Percentiles rank a stretch among this genome's conserved stretches.
Evolutionary conservation across 2,888 invertebrate genomes (phyloP).

Genomic region (Apocheima hispidaria): DNA sequence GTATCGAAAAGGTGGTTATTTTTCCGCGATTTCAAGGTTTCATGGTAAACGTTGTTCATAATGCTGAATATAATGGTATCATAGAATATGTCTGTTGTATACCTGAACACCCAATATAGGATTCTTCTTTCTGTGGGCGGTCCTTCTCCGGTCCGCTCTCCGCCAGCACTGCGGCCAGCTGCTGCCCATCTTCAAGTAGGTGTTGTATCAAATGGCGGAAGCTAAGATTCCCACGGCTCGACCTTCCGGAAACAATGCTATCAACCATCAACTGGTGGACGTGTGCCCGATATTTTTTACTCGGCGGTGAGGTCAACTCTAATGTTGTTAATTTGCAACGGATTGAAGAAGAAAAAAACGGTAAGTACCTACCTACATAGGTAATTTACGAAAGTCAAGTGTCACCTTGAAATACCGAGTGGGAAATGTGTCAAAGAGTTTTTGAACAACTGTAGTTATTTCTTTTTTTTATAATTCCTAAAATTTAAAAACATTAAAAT

Average conservation of each 20-base stretch:
- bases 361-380: too few species aligned
- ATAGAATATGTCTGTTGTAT: too few species aligned
- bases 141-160: conserved; percentile 1
- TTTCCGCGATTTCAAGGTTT: too few species aligned
- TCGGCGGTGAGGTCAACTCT: conserved; percentile 19
- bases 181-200: conserved; percentile 15
- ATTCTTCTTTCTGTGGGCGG: background rate
- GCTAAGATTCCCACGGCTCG: conserved; percentile 45
- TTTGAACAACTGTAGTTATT: background rate
- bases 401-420: background rate
- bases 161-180: conserved; percentile 6
- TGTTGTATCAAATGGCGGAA: conserved; percentile 27
- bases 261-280: conserved; percentile 53
- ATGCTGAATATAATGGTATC: too few species aligned
- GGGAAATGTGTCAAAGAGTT: background rate
- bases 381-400: conserved; percentile 13
- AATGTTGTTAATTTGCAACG: conserved; percentile 17
- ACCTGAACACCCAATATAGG: too few species aligned
- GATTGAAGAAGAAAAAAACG: conserved; percentile 4
- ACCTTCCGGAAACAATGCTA: conserved; percentile 52
- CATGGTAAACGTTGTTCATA: too few species aligned
- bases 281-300: conserved; percentile 43
- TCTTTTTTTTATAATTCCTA: background rate
- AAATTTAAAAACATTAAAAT: too few species aligned
- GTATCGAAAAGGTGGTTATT: too few species aligned